Evolutionary conservation across 2,797 vertebrate species (phyloP).

Genomic region (Siniperca obscura): DNA sequence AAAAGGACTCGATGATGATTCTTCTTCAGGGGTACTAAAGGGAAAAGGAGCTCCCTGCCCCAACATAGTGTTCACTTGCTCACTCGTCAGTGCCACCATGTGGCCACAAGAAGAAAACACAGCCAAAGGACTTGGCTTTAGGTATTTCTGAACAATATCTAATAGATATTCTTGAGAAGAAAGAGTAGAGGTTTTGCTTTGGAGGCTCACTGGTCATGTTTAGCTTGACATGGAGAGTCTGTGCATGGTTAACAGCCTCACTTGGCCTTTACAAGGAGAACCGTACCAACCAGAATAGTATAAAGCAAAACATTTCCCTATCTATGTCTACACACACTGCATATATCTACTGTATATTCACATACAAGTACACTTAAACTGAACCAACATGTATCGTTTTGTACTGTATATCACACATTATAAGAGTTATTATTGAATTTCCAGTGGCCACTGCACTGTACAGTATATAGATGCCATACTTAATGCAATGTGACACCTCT

Average conservation of each 20-base stretch:
- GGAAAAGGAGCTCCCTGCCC: conserved; percentile 19
- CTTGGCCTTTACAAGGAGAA: conserved; percentile 39
- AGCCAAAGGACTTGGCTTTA: conserved; percentile 63
- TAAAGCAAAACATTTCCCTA: conserved; percentile 53
- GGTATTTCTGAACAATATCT: conserved; percentile 56
- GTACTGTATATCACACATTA: conserved; percentile 78
- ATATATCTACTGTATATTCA: conserved; percentile 73
- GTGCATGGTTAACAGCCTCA: conserved; percentile 53
- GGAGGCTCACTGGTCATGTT: conserved; percentile 37
- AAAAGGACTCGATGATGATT: conserved; percentile 56
- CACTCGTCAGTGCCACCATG: conserved; percentile 74
- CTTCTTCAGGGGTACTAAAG: conserved; percentile 49
- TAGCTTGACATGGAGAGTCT: conserved; percentile 25
- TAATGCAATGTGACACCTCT: conserved; percentile 73
- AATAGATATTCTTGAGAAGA: conserved; percentile 35
- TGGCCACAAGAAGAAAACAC: conserved; percentile 67
- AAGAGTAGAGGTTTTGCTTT: conserved; percentile 32
- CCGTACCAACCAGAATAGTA: conserved; percentile 58
- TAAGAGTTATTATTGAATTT: conserved; percentile 69
- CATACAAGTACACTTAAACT: conserved; percentile 68
- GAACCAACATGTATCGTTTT: conserved; percentile 75
- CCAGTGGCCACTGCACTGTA: conserved; percentile 74
- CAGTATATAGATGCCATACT: conserved; percentile 74
- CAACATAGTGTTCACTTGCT: conserved; percentile 37
- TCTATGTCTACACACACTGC: conserved; percentile 61